Percentiles rank a stretch among this genome's conserved stretches.
Conservation (phyloP, 2,888 invertebrate species). For the Halocaridina rubra region DNA sequence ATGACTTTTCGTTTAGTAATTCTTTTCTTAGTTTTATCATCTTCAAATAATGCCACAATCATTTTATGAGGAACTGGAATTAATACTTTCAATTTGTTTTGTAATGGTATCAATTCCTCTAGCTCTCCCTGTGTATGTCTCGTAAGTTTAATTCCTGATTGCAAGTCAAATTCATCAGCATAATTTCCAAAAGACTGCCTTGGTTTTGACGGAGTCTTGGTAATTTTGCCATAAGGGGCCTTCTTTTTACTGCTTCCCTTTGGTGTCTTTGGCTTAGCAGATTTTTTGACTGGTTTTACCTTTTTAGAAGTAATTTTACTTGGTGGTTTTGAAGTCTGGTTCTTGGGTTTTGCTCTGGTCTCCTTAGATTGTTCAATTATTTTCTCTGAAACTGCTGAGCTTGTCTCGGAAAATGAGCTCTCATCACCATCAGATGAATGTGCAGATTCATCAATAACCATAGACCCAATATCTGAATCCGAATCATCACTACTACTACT, state of each 20-base stretch:
- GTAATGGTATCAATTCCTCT: slow-evolving; percentile 43
- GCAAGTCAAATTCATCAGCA: slow-evolving; percentile 2
- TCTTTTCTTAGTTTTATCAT: slow-evolving; percentile 43
- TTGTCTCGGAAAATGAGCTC: slow-evolving; percentile 31
- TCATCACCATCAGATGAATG: background rate
- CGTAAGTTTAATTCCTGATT: slow-evolving; percentile 46
- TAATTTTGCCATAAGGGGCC: too few species aligned
- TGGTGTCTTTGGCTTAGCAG: background rate
- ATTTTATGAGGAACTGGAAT: slow-evolving; percentile 55
- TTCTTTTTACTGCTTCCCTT: too few species aligned
- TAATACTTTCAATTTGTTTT: slow-evolving; percentile 51
- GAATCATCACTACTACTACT: background rate
- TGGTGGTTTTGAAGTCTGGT: too few species aligned
- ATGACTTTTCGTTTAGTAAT: background rate
- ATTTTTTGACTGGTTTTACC: background rate
- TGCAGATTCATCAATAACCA: background rate
- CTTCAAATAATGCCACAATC: slow-evolving; percentile 38
- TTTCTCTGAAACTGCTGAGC: slow-evolving; percentile 34
- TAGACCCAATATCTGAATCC: background rate
- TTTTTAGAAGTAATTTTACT: slow-evolving; percentile 21
- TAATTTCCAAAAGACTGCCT: too few species aligned
- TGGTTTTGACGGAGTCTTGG: too few species aligned
- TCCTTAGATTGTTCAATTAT: background rate
- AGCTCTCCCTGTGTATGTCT: slow-evolving; percentile 58
- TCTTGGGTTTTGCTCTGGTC: background rate